Conservation (phyloP, 2,888 invertebrate genomes). For the Pollenia amentaria region DNA sequence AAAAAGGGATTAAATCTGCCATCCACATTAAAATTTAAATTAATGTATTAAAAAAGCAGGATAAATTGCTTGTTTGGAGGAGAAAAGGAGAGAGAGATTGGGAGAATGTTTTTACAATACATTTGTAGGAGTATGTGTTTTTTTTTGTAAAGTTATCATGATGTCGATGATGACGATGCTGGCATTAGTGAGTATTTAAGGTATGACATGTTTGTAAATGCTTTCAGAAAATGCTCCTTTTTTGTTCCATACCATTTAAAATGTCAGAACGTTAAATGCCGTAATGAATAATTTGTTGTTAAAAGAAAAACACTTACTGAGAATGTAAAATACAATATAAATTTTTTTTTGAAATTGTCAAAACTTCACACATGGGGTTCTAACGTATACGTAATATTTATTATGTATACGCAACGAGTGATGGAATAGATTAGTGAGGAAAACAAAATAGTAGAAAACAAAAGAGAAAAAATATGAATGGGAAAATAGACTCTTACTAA, state of each 20-base stretch:
- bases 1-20: slow-evolving; percentile 55
- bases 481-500: neutral
- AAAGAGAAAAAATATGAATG: slow-evolving; percentile 8
- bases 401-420: neutral
- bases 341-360: slow-evolving; percentile 3
- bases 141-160: neutral
- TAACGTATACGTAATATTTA: neutral
- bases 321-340: slow-evolving; percentile 25
- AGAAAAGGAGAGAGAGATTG: neutral
- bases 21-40: slow-evolving; percentile 62
- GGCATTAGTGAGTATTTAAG: slow-evolving; percentile 30
- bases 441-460: neutral
- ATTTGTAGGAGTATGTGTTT: neutral
- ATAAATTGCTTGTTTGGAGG: slow-evolving; percentile 27
- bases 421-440: slow-evolving; percentile 7
- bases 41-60: slow-evolving; percentile 51
- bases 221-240: slow-evolving; percentile 43
- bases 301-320: neutral
- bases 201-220: slow-evolving; percentile 55
- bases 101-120: neutral
- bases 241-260: slow-evolving; percentile 64
- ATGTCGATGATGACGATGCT: neutral
- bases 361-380: slow-evolving; percentile 17
- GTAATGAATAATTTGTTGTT: slow-evolving; percentile 67
- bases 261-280: slow-evolving; percentile 68